These are phyloP conservation scores for Branchipolynoe longqiensis DNA, from an alignment of 2,888 invertebrate species.

Conservation along the genomic window DNA sequence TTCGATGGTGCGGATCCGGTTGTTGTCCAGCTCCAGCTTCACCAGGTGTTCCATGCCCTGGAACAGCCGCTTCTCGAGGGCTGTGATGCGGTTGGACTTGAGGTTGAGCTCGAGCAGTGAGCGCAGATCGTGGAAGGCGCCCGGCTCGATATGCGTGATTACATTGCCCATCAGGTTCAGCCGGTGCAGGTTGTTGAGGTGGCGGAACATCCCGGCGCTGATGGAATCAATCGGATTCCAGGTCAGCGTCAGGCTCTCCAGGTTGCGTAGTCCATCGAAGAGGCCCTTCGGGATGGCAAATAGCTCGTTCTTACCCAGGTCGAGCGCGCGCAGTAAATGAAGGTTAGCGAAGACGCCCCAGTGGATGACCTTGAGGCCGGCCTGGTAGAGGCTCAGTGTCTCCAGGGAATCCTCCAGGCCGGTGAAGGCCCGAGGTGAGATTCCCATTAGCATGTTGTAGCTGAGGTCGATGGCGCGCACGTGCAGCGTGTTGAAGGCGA, in stretches of 20 bases:
- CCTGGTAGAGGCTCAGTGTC: slow-evolving; percentile 60
- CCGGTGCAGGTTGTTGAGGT: slow-evolving; percentile 49
- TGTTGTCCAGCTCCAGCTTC: slow-evolving; percentile 62
- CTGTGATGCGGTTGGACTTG: slow-evolving; percentile 61
- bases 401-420: slow-evolving; percentile 64
- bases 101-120: slow-evolving; percentile 58
- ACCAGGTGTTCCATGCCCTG: slow-evolving; percentile 65
- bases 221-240: slow-evolving; percentile 64
- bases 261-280: slow-evolving; percentile 62
- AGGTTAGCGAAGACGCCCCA: slow-evolving; percentile 67
- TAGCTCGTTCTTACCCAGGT: slow-evolving; percentile 63
- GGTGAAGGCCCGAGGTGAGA: slow-evolving; percentile 67
- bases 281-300: slow-evolving; percentile 66
- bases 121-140: slow-evolving; percentile 64
- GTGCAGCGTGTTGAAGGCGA: slow-evolving; percentile 61
- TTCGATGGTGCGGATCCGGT: slow-evolving; percentile 60
- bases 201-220: slow-evolving; percentile 58
- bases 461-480: slow-evolving; percentile 62
- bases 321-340: slow-evolving; percentile 58
- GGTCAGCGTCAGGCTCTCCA: slow-evolving; percentile 62
- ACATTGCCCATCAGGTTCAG: slow-evolving; percentile 63
- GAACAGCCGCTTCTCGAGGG: slow-evolving; percentile 57
- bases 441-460: slow-evolving; percentile 65
- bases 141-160: slow-evolving; percentile 62
- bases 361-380: slow-evolving; percentile 65